A percentile compares a stretch with the other conserved stretches of the same genome.
Conservation (phyloP, 2,888 invertebrate species). For the Sinodicranocentrus sp. region DNA sequence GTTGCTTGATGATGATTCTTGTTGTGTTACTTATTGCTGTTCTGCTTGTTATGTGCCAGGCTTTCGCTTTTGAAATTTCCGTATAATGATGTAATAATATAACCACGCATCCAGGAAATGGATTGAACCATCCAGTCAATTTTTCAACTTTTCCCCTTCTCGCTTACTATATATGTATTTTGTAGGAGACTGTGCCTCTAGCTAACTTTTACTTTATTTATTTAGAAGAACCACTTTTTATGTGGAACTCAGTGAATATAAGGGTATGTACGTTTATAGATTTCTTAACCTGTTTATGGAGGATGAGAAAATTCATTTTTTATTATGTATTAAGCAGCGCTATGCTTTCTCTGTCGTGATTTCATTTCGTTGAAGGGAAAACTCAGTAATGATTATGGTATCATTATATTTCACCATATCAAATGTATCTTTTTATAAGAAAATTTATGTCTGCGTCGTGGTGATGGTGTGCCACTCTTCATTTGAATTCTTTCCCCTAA, state of each 20-base stretch:
- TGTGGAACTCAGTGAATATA: neutral
- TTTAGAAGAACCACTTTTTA: conserved; percentile 20
- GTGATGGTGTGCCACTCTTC: conserved; percentile 36
- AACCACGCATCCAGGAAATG: conserved; percentile 64
- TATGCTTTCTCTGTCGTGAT: neutral
- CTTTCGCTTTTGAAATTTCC: conserved; percentile 47
- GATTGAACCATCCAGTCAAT: conserved; percentile 66
- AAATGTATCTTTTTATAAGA: neutral
- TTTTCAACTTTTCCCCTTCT: conserved; percentile 53
- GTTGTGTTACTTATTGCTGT: conserved; percentile 45
- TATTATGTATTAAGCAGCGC: no score
- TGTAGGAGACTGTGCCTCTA: conserved; percentile 37
- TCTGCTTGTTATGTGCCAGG: no score
- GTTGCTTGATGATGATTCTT: conserved; percentile 52
- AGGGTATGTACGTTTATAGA: neutral
- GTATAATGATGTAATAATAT: conserved; percentile 66
- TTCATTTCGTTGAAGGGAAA: neutral
- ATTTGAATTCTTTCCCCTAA: conserved; percentile 28
- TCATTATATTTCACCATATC: neutral
- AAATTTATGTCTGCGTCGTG: neutral
- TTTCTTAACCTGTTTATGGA: no score
- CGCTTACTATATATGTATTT: conserved; percentile 23
- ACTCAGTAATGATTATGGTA: neutral
- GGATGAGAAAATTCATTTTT: no score
- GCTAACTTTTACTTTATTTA: conserved; percentile 57